Evolutionary conservation across 2,888 invertebrate species (phyloP), one percentile per base, ranked within the genome.

Genomic region (Yponomeuta sedellus): DNA sequence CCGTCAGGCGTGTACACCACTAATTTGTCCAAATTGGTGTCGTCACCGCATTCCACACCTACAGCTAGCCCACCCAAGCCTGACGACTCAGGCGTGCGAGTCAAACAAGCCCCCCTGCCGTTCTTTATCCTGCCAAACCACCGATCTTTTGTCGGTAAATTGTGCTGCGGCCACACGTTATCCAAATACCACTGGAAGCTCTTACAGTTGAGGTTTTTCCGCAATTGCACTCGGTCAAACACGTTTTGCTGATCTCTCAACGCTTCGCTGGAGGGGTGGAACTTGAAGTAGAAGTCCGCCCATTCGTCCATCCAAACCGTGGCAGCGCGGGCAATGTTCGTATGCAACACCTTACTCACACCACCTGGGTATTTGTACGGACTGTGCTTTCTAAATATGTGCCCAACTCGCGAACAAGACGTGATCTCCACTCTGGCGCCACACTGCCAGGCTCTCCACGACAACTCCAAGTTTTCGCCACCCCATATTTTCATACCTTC

Each of bases 241-340:
- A 95, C 92, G 67, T 92, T 88, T 73, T 96, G 95, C 66, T 92
- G 88, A 64, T 94, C 92, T 34, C 93, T 91, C 65, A 82, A 81
- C 0, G 83, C 77, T 0, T 92, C 93, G 0, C 95, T 94, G 57
- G 94, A 93, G 71, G 93, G 94, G 77, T 97, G 97, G 73, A 97
- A 96, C 79, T 96, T 96, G 81, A 97, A 97, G 77, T 95, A 97
- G 83, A 98, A 98, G 69, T 96, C 95, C 12, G 96, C 95, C 96
- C 98, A 99, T 66, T 99, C 96, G 79, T 99, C 99, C 96, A 99
- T 97, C 99, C 99, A 99, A 0, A 99, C 99, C 2, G 96, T 92
- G 0, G 98, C 98, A 0, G 98, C 98, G 67, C 99, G 92, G 0
- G 97, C 98, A 52, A 98, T 91, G 88, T 99, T 99, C 0, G 95